phyloP scores from a whole-genome alignment of 2,888 invertebrate species.

The Chymomyza amoena region DNA sequence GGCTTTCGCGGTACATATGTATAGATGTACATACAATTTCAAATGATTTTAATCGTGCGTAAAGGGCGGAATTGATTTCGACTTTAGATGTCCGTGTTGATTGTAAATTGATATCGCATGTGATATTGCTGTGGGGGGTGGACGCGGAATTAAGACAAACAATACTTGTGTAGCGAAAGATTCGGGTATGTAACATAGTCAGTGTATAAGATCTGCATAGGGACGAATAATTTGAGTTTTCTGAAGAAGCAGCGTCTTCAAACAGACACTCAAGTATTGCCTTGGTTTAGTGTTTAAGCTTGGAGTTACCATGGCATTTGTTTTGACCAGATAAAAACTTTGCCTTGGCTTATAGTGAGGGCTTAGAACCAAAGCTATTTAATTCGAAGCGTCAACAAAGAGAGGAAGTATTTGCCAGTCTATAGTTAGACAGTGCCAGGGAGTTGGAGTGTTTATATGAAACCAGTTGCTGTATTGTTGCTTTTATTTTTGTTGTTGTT shows the following conservation, averaged over 20 bases:
- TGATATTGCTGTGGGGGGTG: no score
- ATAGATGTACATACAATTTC: background rate
- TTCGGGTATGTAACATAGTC: background rate
- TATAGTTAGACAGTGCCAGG: no score
- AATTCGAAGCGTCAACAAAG: background rate
- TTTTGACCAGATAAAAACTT: no score
- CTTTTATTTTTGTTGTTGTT: constrained; percentile 27
- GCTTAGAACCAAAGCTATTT: background rate
- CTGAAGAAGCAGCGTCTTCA: no score
- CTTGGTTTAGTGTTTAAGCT: no score
- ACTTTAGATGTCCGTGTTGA: background rate
- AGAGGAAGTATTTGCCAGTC: background rate
- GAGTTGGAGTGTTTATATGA: constrained; percentile 34
- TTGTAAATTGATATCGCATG: no score
- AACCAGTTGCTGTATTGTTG: constrained; percentile 37
- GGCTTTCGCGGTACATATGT: background rate
- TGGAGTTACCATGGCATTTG: no score
- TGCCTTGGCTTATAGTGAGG: background rate
- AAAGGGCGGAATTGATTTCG: background rate
- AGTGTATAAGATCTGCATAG: background rate
- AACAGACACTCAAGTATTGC: no score
- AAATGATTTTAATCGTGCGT: no score
- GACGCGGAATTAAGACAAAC: background rate
- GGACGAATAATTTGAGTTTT: no score
- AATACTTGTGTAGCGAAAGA: background rate